Percentiles rank a stretch among this genome's conserved stretches.
Conservation (phyloP, 2,113 vertebrate genomes). For the Hypomesus transpacificus region DNA sequence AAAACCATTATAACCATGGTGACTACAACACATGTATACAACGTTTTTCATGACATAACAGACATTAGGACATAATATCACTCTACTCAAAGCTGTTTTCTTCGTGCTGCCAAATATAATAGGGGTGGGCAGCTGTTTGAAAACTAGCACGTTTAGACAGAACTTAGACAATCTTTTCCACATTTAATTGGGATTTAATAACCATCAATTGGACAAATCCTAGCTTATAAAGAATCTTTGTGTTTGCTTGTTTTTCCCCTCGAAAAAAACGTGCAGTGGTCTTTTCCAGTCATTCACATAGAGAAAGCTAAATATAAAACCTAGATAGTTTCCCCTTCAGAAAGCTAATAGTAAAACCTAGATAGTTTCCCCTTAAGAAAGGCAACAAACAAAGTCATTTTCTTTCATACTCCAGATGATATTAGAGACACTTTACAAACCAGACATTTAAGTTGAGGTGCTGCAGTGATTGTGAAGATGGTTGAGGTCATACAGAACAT, state of each 20-base stretch:
- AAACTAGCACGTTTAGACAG: conserved; percentile 18
- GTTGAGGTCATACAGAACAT: conserved; percentile 35
- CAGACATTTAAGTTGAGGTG: conserved; percentile 1
- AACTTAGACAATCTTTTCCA: neutral
- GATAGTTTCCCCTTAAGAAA: too few species aligned
- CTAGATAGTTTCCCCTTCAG: too few species aligned
- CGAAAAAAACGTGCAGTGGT: conserved; percentile 61
- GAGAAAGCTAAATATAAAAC: conserved; percentile 22
- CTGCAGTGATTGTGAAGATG: conserved; percentile 34
- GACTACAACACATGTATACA: conserved; percentile 23
- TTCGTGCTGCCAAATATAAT: conserved; percentile 1
- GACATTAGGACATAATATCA: conserved; percentile 20
- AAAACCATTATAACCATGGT: conserved; percentile 19
- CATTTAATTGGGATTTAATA: conserved; percentile 2
- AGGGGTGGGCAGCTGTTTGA: neutral
- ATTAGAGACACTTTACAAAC: too few species aligned
- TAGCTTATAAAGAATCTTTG: conserved; percentile 57
- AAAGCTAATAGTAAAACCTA: too few species aligned
- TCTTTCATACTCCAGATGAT: too few species aligned
- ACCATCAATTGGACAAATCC: conserved; percentile 18
- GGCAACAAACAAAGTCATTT: too few species aligned
- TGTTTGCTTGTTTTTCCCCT: conserved; percentile 33
- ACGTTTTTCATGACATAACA: conserved; percentile 30
- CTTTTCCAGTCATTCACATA: conserved; percentile 67
- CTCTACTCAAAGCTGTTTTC: conserved; percentile 11